Evolutionary conservation across 2,888 invertebrate genomes (phyloP), one percentile per base, ranked within the genome.

Genomic region (Agapostemon virescens): DNA sequence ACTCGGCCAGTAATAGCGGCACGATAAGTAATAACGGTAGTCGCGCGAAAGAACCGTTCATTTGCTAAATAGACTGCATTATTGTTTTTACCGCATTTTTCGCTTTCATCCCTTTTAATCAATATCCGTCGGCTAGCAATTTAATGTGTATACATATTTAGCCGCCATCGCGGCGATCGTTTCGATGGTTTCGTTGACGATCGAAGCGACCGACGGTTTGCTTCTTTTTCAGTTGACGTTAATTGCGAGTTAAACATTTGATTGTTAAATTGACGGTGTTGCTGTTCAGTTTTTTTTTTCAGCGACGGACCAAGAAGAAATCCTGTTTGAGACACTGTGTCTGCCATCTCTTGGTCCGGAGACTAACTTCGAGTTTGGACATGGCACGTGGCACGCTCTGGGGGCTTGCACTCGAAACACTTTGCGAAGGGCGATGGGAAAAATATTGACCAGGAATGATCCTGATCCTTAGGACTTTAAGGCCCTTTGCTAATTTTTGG

Each of bases 21-120:
- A 69, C 77, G 82, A 86, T 85, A 86, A 83, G 66, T 58, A 77
- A 74, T 79, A 77, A 72, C 75, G 79, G 85, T 76, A 79, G 61
- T 36, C 45, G 82, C 64, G 77, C 64, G 68, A 84, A 84, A 74
- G 70, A 70, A 81, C 81, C 75, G 68, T 69, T 80, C 80, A 80
- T 80, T 80, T 69, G 55, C 80, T 80, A 80, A 80, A 73, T 80
- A 80, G 81, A 66, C 58, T 74, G 45, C 81, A 74, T 80, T 73
- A 80, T 80, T 80, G 63, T 69, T 74, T 64, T 26, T 61, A 13
- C 63, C n/a, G 36, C 64, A 58, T 69, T 64, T 66, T 55, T 69
- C 40, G 20, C 58, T 61, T 40, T 45, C 55, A 36, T 58, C 7
- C 26, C 6, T n/a, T 55, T 49, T 38, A 69, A 80, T 80, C 69